Percentiles rank a stretch among this genome's conserved stretches.
phyloP scores from a whole-genome alignment of 2,888 invertebrate species.

The Pristionchus fissidentatus region DNA sequence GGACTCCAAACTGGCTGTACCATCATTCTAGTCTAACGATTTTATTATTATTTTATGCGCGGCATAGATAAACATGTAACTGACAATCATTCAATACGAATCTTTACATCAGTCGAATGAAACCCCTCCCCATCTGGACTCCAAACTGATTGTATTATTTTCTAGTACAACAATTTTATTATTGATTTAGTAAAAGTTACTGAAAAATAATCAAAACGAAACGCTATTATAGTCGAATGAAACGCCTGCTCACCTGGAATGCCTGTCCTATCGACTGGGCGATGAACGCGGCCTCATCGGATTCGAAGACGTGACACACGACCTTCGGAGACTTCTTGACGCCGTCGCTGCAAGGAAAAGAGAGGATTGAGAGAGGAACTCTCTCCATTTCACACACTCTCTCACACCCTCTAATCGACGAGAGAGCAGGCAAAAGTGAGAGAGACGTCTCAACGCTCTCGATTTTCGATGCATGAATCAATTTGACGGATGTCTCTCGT shows the following conservation, averaged over 20 bases:
- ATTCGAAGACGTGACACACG: conserved; percentile 99
- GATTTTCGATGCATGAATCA: conserved; percentile 34
- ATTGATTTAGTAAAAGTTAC: background rate
- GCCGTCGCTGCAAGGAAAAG: conserved; percentile 59
- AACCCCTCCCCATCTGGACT: no score
- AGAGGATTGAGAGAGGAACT: background rate
- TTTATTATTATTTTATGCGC: no score
- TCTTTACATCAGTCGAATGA: no score
- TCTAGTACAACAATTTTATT: no score
- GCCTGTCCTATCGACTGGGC: conserved; percentile 99
- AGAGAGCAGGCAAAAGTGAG: background rate
- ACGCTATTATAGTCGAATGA: background rate
- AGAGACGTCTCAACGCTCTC: conserved; percentile 3
- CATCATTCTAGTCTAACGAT: no score
- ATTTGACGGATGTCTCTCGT: conserved; percentile 29
- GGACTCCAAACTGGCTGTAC: no score
- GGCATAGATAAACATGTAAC: no score
- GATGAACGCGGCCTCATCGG: conserved; percentile 97
- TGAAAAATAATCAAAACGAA: background rate
- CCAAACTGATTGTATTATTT: no score
- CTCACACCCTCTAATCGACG: background rate
- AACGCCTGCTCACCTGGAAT: conserved; percentile 79
- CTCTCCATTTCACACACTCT: background rate
- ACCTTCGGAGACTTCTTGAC: conserved; percentile 83
- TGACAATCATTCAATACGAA: no score